These are phyloP conservation scores for Xenotilapia longispinis DNA, from an alignment of 2,113 vertebrate species.

Conservation along the genomic window DNA sequence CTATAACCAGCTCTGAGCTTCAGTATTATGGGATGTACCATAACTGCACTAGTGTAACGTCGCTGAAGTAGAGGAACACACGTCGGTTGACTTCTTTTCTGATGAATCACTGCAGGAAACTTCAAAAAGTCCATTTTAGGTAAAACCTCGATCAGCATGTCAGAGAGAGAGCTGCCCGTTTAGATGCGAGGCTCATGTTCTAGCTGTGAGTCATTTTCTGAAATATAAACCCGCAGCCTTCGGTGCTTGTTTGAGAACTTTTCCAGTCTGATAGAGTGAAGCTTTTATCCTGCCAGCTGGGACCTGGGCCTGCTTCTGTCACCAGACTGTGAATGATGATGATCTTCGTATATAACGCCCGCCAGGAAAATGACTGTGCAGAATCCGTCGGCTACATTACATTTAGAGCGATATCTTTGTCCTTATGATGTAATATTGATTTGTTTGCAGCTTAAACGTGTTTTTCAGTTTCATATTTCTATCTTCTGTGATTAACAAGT, in stretches of 20 bases:
- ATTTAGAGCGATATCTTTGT: neutral
- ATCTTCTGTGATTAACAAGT: neutral
- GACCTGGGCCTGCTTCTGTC: neutral
- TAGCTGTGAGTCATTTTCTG: neutral
- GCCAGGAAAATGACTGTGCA: neutral
- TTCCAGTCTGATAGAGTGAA: neutral
- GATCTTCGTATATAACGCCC: neutral
- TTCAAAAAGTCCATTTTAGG: neutral
- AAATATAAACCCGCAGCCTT: neutral
- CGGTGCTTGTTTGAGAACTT: neutral
- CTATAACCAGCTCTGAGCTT: neutral
- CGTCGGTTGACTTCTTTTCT: neutral
- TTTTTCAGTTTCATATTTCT: neutral
- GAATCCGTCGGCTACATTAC: neutral
- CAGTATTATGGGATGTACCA: neutral
- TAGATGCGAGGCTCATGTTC: neutral
- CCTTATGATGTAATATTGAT: neutral
- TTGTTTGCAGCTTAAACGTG: neutral
- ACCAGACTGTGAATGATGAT: neutral
- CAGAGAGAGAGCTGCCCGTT: neutral
- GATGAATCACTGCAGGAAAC: neutral
- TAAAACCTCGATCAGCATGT: neutral
- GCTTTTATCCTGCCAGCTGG: neutral
- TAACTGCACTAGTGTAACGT: rapidly evolving
- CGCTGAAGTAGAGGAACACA: neutral